phyloP scores from a whole-genome alignment of 2,797 vertebrate species.

The Characodon lateralis region DNA sequence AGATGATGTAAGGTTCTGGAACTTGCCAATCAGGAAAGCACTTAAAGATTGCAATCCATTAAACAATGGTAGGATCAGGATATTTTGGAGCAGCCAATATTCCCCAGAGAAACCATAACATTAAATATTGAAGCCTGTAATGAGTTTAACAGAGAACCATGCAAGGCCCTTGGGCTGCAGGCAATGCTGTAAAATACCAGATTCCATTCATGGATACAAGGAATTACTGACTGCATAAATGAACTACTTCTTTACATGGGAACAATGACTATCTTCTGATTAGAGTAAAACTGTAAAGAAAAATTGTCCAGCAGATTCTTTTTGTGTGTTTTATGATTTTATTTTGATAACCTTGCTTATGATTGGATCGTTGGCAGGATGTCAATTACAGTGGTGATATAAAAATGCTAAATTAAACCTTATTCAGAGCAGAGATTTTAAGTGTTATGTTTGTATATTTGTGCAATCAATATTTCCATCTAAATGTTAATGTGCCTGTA shows the following conservation, averaged over 20 bases:
- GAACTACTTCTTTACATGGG: constrained; percentile 22
- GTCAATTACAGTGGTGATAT: not conserved
- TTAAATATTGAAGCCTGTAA: constrained; percentile 39
- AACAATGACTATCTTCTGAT: constrained; percentile 1
- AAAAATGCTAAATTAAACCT: not conserved
- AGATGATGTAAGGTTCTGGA: constrained; percentile 46
- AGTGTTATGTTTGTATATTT: not conserved
- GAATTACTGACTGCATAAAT: constrained; percentile 30
- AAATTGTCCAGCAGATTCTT: not conserved
- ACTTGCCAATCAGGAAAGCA: constrained; percentile 29
- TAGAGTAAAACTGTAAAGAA: constrained; percentile 1
- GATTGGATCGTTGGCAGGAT: not conserved
- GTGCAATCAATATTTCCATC: not conserved
- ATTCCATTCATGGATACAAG: constrained; percentile 18
- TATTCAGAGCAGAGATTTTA: not conserved
- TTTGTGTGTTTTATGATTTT: not conserved
- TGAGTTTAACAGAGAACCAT: constrained; percentile 47
- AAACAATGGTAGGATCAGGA: constrained; percentile 24
- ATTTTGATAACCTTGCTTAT: not conserved
- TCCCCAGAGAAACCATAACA: constrained; percentile 44
- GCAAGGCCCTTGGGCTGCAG: constrained; percentile 13
- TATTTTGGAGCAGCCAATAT: constrained; percentile 31
- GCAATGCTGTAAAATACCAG: constrained; percentile 38
- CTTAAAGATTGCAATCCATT: constrained; percentile 29
- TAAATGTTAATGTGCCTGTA: not conserved